phyloP scores from a whole-genome alignment of 2,888 invertebrate species.

The Psylliodes chrysocephalus region DNA sequence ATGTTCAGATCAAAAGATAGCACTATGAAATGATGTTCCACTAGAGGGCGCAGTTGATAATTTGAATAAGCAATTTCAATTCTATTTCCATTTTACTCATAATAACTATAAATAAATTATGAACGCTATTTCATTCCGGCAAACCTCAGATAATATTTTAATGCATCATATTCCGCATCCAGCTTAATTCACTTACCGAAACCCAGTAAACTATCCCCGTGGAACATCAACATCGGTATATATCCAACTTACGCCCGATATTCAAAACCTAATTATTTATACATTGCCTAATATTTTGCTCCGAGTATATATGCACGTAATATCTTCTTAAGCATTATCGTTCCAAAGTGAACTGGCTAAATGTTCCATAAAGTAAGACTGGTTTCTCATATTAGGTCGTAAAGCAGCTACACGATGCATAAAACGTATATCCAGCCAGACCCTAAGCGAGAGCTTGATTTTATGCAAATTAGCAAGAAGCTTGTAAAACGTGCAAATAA shows the following conservation, averaged over 20 bases:
- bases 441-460: slow-evolving; percentile 29
- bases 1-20: too few relatives aligned
- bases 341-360: slow-evolving; percentile 28
- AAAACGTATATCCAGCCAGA: slow-evolving; percentile 27
- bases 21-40: too few relatives aligned
- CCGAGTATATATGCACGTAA: slow-evolving; percentile 6
- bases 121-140: background rate
- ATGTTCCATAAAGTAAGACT: slow-evolving; percentile 32
- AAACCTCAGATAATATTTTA: background rate
- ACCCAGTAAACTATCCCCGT: background rate
- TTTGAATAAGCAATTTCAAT: too few relatives aligned
- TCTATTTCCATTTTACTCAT: too few relatives aligned
- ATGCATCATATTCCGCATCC: background rate
- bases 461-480: slow-evolving; percentile 36
- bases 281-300: slow-evolving; percentile 23
- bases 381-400: slow-evolving; percentile 36
- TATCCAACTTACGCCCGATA: background rate
- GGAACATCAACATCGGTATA: background rate
- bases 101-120: too few relatives aligned
- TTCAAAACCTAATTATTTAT: slow-evolving; percentile 26
- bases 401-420: slow-evolving; percentile 36
- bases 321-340: slow-evolving; percentile 23
- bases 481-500: slow-evolving; percentile 34
- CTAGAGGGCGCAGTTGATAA: too few relatives aligned
- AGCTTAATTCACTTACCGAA: background rate